Percentiles rank a stretch among this genome's conserved stretches.
Evolutionary conservation across 1,140 invertebrate genomes (phyloP).

Genomic region (Diorhabda sublineata): DNA sequence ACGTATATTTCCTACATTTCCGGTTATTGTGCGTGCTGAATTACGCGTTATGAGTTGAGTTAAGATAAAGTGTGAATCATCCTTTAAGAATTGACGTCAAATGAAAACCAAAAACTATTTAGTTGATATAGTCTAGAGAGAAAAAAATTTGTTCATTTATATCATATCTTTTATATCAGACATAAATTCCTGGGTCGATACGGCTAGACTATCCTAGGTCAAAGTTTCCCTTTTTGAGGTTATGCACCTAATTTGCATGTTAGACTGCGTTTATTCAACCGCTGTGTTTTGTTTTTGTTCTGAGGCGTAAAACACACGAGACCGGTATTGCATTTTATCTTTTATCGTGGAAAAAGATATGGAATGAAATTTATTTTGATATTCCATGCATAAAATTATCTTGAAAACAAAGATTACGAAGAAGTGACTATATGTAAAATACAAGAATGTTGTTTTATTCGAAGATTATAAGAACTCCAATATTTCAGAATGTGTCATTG

Average conservation of each 20-base stretch:
- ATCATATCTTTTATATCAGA: not conserved
- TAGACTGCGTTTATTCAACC: not conserved
- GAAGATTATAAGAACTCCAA: no score
- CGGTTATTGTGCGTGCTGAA: constrained; percentile 12
- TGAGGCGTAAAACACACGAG: not conserved
- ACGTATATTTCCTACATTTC: constrained; percentile 11
- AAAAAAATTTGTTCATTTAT: not conserved
- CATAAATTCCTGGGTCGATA: constrained; percentile 22
- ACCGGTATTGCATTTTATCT: not conserved
- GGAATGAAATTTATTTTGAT: not conserved
- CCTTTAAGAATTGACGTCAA: no score
- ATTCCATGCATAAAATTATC: not conserved
- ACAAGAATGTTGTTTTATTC: no score
- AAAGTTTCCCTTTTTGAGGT: constrained; percentile 19
- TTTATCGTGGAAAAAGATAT: not conserved
- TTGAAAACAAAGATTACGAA: no score
- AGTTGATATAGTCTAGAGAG: not conserved
- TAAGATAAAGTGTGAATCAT: no score
- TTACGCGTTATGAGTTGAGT: constrained; percentile 2
- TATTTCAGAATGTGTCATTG: no score
- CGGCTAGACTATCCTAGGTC: constrained; percentile 30
- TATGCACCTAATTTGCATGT: constrained; percentile 13
- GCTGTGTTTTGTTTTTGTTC: constrained; percentile 4
- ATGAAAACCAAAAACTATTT: no score
- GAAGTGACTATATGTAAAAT: no score